Conservation (phyloP, 2,113 vertebrate genomes). For the Archilochus colubris region DNA sequence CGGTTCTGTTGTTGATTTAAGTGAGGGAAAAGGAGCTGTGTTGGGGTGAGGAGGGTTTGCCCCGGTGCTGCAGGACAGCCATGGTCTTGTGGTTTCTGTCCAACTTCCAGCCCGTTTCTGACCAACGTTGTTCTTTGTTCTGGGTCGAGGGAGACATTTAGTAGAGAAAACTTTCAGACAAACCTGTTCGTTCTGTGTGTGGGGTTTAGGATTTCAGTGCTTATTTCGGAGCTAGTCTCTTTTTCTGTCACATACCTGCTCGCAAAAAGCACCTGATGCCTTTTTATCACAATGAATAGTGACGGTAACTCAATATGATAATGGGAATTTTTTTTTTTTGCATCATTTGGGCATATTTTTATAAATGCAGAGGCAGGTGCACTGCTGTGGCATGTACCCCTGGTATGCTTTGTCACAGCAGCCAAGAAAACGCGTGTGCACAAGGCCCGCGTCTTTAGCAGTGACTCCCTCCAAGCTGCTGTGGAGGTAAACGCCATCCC, state of each 20-base stretch:
- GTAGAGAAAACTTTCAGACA: not conserved
- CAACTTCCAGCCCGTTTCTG: accelerated
- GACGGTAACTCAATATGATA: not conserved
- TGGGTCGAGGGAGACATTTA: accelerated
- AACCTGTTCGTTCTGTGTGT: accelerated
- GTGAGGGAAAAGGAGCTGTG: not conserved
- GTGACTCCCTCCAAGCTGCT: not conserved
- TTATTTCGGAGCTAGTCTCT: not conserved
- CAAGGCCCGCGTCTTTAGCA: not conserved
- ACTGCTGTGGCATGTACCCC: accelerated
- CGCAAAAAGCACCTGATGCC: accelerated
- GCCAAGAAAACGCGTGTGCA: accelerated
- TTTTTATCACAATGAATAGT: not conserved
- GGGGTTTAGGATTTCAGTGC: not conserved
- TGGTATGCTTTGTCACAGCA: not conserved
- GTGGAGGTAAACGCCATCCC: not conserved
- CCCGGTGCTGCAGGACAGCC: not conserved
- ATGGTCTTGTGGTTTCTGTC: too few relatives aligned
- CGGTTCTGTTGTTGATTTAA: accelerated
- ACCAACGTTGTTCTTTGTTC: not conserved
- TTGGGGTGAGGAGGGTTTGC: not conserved
- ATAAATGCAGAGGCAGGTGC: not conserved
- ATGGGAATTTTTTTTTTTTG: too few relatives aligned
- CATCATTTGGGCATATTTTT: not conserved
- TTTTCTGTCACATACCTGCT: accelerated